Evolutionary conservation across 2,888 invertebrate genomes (phyloP).

Genomic region (Zhuqinia jingwanae): DNA sequence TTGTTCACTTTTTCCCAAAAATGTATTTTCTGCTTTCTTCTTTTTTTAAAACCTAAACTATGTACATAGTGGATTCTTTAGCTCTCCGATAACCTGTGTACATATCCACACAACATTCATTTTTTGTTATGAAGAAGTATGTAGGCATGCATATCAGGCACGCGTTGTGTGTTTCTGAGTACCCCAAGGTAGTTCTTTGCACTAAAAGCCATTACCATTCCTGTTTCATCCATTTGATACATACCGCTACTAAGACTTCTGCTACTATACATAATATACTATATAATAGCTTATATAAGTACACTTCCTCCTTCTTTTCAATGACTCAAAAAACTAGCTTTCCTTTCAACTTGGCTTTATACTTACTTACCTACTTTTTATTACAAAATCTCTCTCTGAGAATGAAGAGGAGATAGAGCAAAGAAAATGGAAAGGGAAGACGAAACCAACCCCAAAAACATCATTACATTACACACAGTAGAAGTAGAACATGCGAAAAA

Average conservation of each 20-base stretch:
- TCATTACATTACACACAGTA: conserved; percentile 51
- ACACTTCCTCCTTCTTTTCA: conserved; percentile 35
- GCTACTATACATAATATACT: neutral
- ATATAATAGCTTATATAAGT: conserved; percentile 16
- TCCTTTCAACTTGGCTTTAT: conserved; percentile 48
- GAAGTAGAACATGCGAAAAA: conserved; percentile 52
- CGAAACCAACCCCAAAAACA: conserved; percentile 71
- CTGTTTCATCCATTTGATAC: neutral
- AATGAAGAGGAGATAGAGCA: conserved; percentile 10
- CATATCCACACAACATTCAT: conserved; percentile 10
- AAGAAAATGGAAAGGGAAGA: conserved; percentile 45
- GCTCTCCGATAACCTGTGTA: too few species aligned
- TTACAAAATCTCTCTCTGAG: neutral
- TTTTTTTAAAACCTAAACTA: neutral
- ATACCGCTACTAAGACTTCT: neutral
- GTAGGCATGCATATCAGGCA: conserved; percentile 29
- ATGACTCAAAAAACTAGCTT: conserved; percentile 31
- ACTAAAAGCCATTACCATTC: conserved; percentile 13
- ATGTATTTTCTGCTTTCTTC: neutral
- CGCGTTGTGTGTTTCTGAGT: conserved; percentile 17
- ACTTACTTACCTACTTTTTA: conserved; percentile 62
- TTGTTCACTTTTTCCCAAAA: conserved; percentile 17
- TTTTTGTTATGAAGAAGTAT: conserved; percentile 20
- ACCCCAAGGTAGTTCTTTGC: conserved; percentile 40
- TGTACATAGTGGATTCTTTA: too few species aligned